phyloP scores from a whole-genome alignment of 2,797 vertebrate genomes.

The Sphenodon punctatus region DNA sequence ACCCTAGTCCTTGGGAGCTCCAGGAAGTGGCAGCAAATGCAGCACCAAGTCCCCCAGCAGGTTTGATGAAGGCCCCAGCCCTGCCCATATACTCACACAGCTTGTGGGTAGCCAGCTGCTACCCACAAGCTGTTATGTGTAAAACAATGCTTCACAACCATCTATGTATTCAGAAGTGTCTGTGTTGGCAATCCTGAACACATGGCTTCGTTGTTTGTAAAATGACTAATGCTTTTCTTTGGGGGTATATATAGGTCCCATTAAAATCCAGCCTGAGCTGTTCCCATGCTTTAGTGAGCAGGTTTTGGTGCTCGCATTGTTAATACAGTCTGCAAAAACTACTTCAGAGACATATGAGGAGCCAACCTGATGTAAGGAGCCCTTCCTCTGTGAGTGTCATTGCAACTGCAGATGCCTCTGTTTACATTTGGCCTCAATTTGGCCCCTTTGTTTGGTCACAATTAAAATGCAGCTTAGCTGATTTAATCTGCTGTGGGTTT shows the following conservation, averaged over 20 bases:
- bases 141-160: no score
- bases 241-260: neutral
- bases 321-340: neutral
- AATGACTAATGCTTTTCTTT: neutral
- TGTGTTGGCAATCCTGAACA: no score
- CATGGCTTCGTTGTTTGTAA: no score
- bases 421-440: neutral
- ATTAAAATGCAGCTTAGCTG: conserved; percentile 15
- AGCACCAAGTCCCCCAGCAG: no score
- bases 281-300: neutral
- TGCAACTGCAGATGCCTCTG: conserved; percentile 10
- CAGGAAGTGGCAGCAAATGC: no score
- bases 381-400: neutral
- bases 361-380: neutral
- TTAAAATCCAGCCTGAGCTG: neutral
- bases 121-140: no score
- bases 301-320: neutral
- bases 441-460: neutral
- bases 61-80: no score
- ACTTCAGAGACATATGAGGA: neutral
- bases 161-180: no score
- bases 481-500: conserved; percentile 15
- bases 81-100: no score
- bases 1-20: no score
- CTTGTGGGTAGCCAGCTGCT: no score